Evolutionary conservation across 2,888 invertebrate species (phyloP), one percentile per base, ranked within the genome.

Genomic region (Empis stercorea): DNA sequence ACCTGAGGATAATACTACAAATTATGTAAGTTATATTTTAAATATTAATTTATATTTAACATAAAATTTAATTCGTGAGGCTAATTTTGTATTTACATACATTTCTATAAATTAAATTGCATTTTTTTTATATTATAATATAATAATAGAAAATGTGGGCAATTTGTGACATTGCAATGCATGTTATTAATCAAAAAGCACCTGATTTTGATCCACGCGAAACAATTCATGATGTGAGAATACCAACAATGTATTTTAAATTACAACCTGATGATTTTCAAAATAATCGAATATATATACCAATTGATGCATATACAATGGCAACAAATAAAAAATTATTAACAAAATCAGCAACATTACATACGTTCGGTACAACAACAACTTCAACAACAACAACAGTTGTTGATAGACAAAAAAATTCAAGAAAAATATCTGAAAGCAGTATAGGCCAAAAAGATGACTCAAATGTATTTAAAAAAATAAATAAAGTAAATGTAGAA

Each of bases 161-260:
- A 27, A 81, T 92, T 46, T 95, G 95, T 74, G 97, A 97, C 75
- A 74, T 97, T 54, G 88, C 94, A 14, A 82, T 93, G 74, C 87
- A 89, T 43, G 76, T 97, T 59, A 81, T 97, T 56, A 79, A 87
- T 72, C 79, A 87, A 48, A 91, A 92, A 64, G 84, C 89, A 43
- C 78, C 82, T 46, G 86, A 81, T 63, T 92, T 88, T 71, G 92
- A 93, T 62, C 74, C 88, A 71, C 89, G 88, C 66, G 92, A 93
- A 62, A 87, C 87, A 66, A 85, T 88, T 9, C 78, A 84, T 38
- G 87, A 91, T 66, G 81, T 86, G 46, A 76, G 87, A 61, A 82
- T 94, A 64, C 91, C 93, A 52, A 80, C 85, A 44, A 92, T 92
- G 87, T 89, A 88, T 75, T 92, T 88, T 72, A 79, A 82, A 60